Evolutionary conservation across 2,113 vertebrate genomes (phyloP).

Genomic region (Pithys albifrons): DNA sequence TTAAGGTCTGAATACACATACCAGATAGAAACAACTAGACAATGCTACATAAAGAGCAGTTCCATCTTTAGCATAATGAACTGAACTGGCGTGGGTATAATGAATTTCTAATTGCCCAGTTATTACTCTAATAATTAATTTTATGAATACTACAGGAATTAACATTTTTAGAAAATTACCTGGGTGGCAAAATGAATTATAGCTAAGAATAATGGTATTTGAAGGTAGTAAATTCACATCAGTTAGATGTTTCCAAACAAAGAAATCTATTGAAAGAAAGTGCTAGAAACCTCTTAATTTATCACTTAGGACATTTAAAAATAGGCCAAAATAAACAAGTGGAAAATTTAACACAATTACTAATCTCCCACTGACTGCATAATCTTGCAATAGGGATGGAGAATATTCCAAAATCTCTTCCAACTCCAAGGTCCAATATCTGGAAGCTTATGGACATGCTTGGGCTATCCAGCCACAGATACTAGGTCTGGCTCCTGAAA

Average conservation of each 20-base stretch:
- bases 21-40: neutral
- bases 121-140: neutral
- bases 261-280: neutral
- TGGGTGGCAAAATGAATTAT: neutral
- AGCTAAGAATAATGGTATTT: neutral
- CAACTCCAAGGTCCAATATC: neutral
- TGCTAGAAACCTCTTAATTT: neutral
- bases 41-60: neutral
- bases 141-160: neutral
- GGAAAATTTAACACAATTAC: neutral
- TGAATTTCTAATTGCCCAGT: neutral
- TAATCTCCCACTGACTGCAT: neutral
- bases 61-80: neutral
- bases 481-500: slow-evolving; percentile 2
- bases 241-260: neutral
- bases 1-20: neutral
- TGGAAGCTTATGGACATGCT: neutral
- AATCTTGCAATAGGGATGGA: neutral
- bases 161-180: neutral
- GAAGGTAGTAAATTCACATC: neutral
- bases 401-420: neutral
- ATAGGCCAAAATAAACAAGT: neutral
- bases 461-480: neutral
- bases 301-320: neutral
- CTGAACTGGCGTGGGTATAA: neutral